Conservation (phyloP, 2,797 vertebrate species). For the Scomberomorus guttatus region DNA sequence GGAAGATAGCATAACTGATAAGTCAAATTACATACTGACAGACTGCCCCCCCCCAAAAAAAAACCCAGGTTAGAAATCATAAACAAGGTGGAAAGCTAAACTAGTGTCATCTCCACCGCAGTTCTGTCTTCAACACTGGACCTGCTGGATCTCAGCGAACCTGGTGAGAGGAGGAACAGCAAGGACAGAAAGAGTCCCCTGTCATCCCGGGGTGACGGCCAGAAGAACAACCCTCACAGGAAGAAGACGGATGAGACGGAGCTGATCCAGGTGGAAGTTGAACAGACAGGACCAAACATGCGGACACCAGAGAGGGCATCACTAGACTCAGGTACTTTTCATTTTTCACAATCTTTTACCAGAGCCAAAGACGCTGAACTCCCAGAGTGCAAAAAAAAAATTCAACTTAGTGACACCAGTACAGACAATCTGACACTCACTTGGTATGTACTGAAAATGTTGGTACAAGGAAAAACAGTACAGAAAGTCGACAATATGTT, state of each 20-base stretch:
- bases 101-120: constrained; percentile 64
- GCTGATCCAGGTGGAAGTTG: constrained; percentile 93
- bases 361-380: neutral
- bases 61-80: neutral
- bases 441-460: neutral
- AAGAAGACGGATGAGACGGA: constrained; percentile 95
- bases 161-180: constrained; percentile 90
- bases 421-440: neutral
- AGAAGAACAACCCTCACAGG: constrained; percentile 88
- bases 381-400: neutral
- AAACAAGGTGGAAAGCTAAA: constrained; percentile 7
- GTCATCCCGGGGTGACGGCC: constrained; percentile 81
- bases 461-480: neutral
- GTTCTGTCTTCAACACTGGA: constrained; percentile 96
- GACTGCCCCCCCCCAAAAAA: neutral
- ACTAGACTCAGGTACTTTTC: constrained; percentile 91
- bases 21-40: neutral
- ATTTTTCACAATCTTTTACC: neutral
- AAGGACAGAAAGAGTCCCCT: constrained; percentile 90
- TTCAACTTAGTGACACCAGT: neutral
- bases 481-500: too few species aligned
- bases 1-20: neutral
- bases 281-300: constrained; percentile 86
- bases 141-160: constrained; percentile 97
- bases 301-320: constrained; percentile 89